These are phyloP conservation scores for Grammomys surdaster DNA, from an alignment of 2,113 vertebrate species.

Conservation along the genomic window DNA sequence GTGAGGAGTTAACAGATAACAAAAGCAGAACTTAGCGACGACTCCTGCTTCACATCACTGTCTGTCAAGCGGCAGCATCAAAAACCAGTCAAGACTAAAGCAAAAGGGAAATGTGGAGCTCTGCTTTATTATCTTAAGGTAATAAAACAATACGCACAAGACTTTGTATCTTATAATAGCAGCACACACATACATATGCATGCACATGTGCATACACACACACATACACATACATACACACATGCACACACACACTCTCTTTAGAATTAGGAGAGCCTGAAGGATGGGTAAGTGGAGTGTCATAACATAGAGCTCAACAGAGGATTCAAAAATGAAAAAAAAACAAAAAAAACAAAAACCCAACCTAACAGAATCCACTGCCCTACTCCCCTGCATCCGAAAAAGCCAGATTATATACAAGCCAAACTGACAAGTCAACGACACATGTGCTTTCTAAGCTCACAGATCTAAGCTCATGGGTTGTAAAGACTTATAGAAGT, in stretches of 20 bases:
- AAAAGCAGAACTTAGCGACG: slow-evolving; percentile 24
- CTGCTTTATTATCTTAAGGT: background rate
- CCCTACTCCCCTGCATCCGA: background rate
- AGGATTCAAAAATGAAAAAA: background rate
- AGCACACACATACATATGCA: background rate
- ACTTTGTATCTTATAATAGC: background rate
- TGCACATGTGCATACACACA: background rate
- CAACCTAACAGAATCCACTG: background rate
- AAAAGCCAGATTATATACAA: background rate
- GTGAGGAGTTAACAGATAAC: background rate
- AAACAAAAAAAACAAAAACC: background rate
- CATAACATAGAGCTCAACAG: background rate
- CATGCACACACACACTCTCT: background rate
- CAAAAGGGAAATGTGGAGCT: background rate
- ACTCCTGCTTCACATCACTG: background rate
- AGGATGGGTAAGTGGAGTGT: background rate
- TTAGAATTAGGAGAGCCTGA: background rate
- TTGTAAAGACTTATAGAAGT: slow-evolving; percentile 19
- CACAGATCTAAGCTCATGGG: background rate
- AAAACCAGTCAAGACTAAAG: background rate
- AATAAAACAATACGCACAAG: background rate
- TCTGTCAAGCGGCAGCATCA: background rate
- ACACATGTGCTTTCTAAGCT: background rate
- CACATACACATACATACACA: background rate
- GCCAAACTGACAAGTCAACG: background rate